phyloP scores from a whole-genome alignment of 2,888 invertebrate species.

The Drosophila vallismaia region DNA sequence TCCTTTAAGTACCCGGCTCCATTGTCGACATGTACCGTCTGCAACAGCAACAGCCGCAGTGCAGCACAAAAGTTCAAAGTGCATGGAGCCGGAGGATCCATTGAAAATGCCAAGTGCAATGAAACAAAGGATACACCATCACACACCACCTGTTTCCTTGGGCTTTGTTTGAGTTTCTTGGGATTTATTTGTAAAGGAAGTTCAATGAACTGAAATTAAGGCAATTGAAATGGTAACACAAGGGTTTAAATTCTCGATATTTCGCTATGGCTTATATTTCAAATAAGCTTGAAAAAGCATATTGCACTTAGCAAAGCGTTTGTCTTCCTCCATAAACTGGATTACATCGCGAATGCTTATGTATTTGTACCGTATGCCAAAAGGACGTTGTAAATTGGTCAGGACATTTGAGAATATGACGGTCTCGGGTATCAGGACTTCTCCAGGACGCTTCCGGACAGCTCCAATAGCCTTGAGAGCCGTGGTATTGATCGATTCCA shows the following conservation, averaged over 20 bases:
- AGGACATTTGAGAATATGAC: neutral
- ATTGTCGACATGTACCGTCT: conserved; percentile 43
- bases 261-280: conserved; percentile 44
- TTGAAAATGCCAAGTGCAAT: conserved; percentile 38
- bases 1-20: conserved; percentile 66
- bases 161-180: conserved; percentile 53
- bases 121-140: conserved; percentile 70
- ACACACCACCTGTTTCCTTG: conserved; percentile 76
- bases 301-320: conserved; percentile 46
- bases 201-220: conserved; percentile 64
- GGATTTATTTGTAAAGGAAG: conserved; percentile 55
- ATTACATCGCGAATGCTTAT: conserved; percentile 56
- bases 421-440: neutral
- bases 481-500: conserved; percentile 51
- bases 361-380: conserved; percentile 44
- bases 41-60: conserved; percentile 26
- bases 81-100: conserved; percentile 49
- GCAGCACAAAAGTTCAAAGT: conserved; percentile 70
- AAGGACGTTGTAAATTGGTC: conserved; percentile 7
- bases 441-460: conserved; percentile 23
- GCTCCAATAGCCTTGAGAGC: conserved; percentile 57
- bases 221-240: conserved; percentile 49
- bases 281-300: conserved; percentile 56
- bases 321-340: conserved; percentile 50
- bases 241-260: neutral